Percentiles rank a stretch among this genome's conserved stretches.
phyloP scores from a whole-genome alignment of 2,888 invertebrate species.

The Hyppa rectilinea region DNA sequence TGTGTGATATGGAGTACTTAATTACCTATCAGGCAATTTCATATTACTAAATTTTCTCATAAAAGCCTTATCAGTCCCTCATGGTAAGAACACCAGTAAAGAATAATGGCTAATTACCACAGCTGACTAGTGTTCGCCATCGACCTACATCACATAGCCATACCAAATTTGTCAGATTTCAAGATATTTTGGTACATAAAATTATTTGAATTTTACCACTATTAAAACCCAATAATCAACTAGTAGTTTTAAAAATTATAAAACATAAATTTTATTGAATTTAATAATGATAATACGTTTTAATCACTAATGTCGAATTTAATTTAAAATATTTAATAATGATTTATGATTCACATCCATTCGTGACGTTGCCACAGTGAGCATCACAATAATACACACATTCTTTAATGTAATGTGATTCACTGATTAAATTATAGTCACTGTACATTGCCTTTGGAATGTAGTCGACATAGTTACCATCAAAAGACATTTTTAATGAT shows the following conservation, averaged over 20 bases:
- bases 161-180: background rate
- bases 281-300: background rate
- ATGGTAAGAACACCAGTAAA: background rate
- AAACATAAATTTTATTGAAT: background rate
- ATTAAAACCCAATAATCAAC: background rate
- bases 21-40: background rate
- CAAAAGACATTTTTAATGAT: conserved; percentile 2
- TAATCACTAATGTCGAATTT: conserved; percentile 19
- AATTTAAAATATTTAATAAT: too few species aligned
- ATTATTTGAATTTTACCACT: background rate
- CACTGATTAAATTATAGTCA: conserved; percentile 71
- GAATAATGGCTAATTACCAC: background rate
- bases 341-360: conserved; percentile 60
- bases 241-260: background rate
- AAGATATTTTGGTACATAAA: too few species aligned
- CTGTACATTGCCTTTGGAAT: conserved; percentile 53
- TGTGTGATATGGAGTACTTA: background rate
- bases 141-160: background rate
- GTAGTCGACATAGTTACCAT: conserved; percentile 29
- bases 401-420: conserved; percentile 67
- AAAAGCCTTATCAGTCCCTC: background rate
- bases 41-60: background rate
- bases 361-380: conserved; percentile 59
- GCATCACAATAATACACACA: conserved; percentile 53
- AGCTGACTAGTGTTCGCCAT: background rate